A percentile compares a stretch with the other conserved stretches of the same genome.
Conservation (phyloP, 2,888 invertebrate genomes). For the Emmelina monodactyla region DNA sequence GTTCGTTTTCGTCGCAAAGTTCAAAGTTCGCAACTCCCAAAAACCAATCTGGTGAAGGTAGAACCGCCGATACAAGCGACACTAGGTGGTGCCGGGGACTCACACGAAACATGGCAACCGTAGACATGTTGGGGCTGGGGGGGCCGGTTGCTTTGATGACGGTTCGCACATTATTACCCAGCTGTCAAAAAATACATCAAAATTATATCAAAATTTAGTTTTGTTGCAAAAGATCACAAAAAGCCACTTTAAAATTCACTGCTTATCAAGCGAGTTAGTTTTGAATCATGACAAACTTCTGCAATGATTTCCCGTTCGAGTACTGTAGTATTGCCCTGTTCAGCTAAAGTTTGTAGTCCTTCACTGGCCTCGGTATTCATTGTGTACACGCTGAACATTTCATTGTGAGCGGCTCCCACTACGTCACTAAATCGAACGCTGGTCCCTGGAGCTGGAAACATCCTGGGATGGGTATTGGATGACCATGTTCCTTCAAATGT, state of each 20-base stretch:
- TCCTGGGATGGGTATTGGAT: slow-evolving; percentile 38
- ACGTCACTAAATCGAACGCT: slow-evolving; percentile 46
- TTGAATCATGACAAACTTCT: too few species aligned
- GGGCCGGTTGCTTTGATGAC: slow-evolving; percentile 48
- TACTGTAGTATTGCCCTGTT: slow-evolving; percentile 51
- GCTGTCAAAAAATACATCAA: too few species aligned
- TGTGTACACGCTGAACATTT: slow-evolving; percentile 35
- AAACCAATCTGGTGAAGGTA: slow-evolving; percentile 92
- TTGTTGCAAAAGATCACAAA: too few species aligned
- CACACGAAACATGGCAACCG: slow-evolving; percentile 38
- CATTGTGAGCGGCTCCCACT: slow-evolving; percentile 50
- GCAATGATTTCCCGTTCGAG: slow-evolving; percentile 49
- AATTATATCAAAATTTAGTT: too few species aligned
- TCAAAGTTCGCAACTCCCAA: slow-evolving; percentile 91
- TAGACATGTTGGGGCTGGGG: slow-evolving; percentile 29
- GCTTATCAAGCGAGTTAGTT: too few species aligned
- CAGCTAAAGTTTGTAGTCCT: slow-evolving; percentile 45
- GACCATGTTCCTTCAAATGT: slow-evolving; percentile 51
- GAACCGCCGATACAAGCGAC: slow-evolving; percentile 41
- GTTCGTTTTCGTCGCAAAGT: slow-evolving; percentile 80
- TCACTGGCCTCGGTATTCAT: slow-evolving; percentile 34
- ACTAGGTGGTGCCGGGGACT: slow-evolving; percentile 40
- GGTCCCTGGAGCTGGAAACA: slow-evolving; percentile 30
- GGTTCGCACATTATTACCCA: slow-evolving; percentile 37
- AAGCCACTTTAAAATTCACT: too few species aligned